These are phyloP conservation scores for Dipus sagitta DNA, from an alignment of 2,797 vertebrate genomes.

Conservation along the genomic window DNA sequence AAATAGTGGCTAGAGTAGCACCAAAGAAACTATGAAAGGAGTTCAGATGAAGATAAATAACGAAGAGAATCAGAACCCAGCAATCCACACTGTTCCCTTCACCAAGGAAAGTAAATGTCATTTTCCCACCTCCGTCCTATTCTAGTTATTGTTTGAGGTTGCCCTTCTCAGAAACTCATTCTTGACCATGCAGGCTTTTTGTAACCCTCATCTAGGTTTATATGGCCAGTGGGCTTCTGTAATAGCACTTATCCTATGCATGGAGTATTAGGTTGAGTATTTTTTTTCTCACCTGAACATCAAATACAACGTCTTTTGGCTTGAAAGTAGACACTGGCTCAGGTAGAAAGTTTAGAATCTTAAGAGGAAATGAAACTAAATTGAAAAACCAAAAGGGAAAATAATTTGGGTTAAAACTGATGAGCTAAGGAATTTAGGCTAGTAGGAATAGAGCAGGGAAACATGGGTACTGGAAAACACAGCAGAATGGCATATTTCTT, in stretches of 20 bases:
- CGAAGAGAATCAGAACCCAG: neutral
- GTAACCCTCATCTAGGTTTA: neutral
- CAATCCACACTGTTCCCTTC: rapidly evolving
- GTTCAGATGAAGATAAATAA: neutral
- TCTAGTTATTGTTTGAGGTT: neutral
- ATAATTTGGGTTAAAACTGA: neutral
- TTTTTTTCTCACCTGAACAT: neutral
- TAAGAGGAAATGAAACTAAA: neutral
- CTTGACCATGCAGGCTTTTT: neutral
- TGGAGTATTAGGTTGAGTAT: neutral
- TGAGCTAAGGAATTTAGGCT: neutral
- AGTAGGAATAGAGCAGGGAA: neutral
- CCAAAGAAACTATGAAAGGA: neutral
- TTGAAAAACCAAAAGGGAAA: neutral
- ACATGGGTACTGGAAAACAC: neutral
- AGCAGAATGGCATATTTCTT: neutral
- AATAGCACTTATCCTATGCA: neutral
- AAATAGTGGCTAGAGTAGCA: neutral
- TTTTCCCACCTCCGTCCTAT: neutral
- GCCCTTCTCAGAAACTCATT: neutral
- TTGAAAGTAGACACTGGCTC: neutral
- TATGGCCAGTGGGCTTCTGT: neutral
- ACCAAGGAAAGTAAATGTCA: neutral
- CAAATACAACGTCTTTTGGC: neutral
- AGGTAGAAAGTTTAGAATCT: neutral